Conservation (phyloP, 2,113 vertebrate species). For the Urocynchramus pylzowi region DNA sequence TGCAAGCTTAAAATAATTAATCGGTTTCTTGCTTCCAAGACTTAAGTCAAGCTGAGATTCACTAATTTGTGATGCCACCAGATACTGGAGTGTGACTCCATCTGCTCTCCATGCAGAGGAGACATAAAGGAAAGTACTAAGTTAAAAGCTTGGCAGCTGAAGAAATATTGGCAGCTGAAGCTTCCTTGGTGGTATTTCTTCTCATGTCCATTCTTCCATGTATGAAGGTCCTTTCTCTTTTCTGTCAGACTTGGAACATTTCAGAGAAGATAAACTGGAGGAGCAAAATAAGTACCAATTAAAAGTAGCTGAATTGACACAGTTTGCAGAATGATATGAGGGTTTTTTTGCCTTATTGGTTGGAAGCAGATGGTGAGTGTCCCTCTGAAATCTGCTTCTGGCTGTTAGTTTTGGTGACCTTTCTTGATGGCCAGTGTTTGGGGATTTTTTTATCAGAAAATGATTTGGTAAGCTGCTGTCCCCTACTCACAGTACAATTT, state of each 20-base stretch:
- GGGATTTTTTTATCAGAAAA: background rate
- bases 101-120: constrained; percentile 1
- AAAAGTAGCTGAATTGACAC: background rate
- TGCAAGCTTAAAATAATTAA: constrained; percentile 52
- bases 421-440: background rate
- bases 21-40: constrained; percentile 15
- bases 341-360: background rate
- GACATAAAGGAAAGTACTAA: background rate
- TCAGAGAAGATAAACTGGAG: background rate
- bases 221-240: background rate
- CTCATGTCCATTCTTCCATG: background rate
- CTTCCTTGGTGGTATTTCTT: background rate
- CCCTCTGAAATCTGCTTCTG: background rate
- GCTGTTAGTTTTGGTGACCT: background rate
- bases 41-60: constrained; percentile 28
- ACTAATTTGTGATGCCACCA: constrained; percentile 1
- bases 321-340: background rate
- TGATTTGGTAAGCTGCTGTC: background rate
- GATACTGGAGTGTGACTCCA: constrained; percentile 30
- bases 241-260: background rate
- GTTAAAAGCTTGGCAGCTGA: constrained; percentile 31
- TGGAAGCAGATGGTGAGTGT: background rate
- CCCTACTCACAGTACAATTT: background rate
- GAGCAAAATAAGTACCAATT: background rate
- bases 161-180: background rate